These are phyloP conservation scores for Heliconius ethilla DNA, from an alignment of 2,888 invertebrate genomes.

Conservation along the genomic window DNA sequence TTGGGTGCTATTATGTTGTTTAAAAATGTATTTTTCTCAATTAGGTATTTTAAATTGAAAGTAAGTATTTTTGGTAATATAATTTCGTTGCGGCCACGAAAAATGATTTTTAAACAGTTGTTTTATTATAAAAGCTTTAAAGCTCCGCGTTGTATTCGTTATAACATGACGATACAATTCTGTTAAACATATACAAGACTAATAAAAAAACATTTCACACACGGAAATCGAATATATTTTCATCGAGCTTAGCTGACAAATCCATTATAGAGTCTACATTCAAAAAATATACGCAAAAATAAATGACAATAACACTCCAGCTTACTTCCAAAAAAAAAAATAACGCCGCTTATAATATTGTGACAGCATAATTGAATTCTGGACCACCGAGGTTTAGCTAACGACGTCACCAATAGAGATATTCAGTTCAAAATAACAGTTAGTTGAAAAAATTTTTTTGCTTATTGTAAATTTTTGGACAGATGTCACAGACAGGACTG, in stretches of 20 bases:
- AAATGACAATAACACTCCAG: conserved; percentile 16
- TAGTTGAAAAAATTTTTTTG: conserved; percentile 70
- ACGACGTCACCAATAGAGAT: conserved; percentile 10
- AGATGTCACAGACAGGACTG: conserved; percentile 78
- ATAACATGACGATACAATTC: neutral
- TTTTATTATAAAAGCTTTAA: neutral
- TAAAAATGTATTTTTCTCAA: conserved; percentile 7
- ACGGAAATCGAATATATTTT: neutral
- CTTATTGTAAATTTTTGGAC: conserved; percentile 79
- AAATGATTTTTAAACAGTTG: neutral
- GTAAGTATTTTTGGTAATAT: conserved; percentile 17
- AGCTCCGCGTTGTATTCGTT: neutral
- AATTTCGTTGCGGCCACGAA: neutral
- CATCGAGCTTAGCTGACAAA: neutral
- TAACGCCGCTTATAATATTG: conserved; percentile 68
- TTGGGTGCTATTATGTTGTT: conserved; percentile 15
- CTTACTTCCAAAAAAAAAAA: conserved; percentile 55
- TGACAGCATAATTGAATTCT: conserved; percentile 59
- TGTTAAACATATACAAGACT: neutral
- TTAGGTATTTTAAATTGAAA: conserved; percentile 10
- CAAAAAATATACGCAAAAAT: conserved; percentile 12
- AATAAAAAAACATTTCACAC: neutral
- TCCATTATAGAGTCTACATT: neutral
- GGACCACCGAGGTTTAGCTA: conserved; percentile 65
- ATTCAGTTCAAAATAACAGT: conserved; percentile 19